Base-by-base conservation (phyloP, 2,113 vertebrate species). In the Ranitomeya variabilis region DNA sequence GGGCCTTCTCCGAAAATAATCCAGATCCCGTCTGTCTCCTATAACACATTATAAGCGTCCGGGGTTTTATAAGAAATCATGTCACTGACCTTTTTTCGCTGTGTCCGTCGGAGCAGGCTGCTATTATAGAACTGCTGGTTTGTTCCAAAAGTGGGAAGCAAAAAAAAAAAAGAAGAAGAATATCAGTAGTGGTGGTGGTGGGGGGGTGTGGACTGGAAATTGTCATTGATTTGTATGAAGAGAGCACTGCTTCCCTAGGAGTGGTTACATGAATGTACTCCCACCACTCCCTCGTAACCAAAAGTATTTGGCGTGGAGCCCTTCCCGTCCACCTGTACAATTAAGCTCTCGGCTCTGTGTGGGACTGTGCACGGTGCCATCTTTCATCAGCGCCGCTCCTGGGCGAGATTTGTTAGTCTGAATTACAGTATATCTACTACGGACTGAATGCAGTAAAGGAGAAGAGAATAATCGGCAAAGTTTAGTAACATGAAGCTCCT, bases 241-340 rank as follows among this genome's bases (percentile, higher is more conserved):
- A 95, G 96, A 96, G 96, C 95, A 95, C 95, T 93, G 95, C 93
- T 95, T 96, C 94, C 73, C 96, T 95, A 94, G 93, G 96, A 96
- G 95, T 94, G 94, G 96, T 96, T 96, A 92, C 92, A 94, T 96
- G 95, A 93, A 94, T 94, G 94, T 96, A 95, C 97, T 97, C 97
- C 96, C 95, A 94, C 95, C 95, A 96, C 97, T 97, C 97, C 97
- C 97, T 98, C 94, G 93, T 94, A 96, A 97, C 96, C 96, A 95
- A 96, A 98, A 97, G 94, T 96, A 98, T 97, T 97, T 99, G 97
- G 97, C 97, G 96, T 89, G 0, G 45, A 89, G 97, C 96, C 97
- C 93, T 94, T 91, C 92, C 86, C 90, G 94, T 99, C 97, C 97
- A 99, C 98, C 98, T 99, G 97, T 96, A 95, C 96, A 93, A 91